A percentile compares a stretch with the other conserved stretches of the same genome.
Evolutionary conservation across 2,888 invertebrate species (phyloP).

Genomic region (Copidosoma aretas): DNA sequence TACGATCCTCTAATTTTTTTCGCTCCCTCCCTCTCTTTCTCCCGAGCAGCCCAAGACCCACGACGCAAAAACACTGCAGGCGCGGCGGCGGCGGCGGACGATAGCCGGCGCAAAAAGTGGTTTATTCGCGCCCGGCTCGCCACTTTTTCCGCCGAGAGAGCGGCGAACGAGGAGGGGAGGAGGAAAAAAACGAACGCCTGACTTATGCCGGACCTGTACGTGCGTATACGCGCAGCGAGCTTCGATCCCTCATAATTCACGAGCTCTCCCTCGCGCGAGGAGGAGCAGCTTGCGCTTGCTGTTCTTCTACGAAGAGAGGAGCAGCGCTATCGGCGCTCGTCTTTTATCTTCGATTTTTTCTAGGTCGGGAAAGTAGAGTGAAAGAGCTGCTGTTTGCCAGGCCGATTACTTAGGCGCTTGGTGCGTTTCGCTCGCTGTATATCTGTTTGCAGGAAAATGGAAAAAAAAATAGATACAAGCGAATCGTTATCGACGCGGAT

Average conservation of each 20-base stretch:
- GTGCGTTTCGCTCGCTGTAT: too few species aligned
- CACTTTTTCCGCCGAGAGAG: slow-evolving; percentile 8
- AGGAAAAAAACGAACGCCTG: too few species aligned
- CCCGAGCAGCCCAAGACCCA: too few species aligned
- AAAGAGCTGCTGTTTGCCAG: not conserved
- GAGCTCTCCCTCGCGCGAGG: not conserved
- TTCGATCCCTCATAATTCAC: slow-evolving; percentile 1
- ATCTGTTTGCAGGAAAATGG: too few species aligned
- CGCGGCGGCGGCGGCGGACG: not conserved
- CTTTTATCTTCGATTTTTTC: not conserved
- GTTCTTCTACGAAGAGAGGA: not conserved
- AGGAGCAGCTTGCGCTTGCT: slow-evolving; percentile 7
- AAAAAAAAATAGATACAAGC: too few species aligned
- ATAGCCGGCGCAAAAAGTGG: not conserved
- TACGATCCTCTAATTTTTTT: too few species aligned
- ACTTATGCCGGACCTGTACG: not conserved
- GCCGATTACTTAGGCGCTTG: too few species aligned
- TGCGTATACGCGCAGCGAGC: too few species aligned
- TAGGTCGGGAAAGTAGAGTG: not conserved
- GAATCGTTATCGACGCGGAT: too few species aligned
- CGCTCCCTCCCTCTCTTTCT: too few species aligned
- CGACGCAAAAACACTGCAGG: not conserved
- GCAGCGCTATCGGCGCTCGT: not conserved
- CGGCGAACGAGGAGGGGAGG: too few species aligned
- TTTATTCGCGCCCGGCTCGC: not conserved